Percentiles rank a stretch among this genome's conserved stretches.
Conservation (phyloP, 2,888 invertebrate species). For the Cryptophagus acutangulus region DNA sequence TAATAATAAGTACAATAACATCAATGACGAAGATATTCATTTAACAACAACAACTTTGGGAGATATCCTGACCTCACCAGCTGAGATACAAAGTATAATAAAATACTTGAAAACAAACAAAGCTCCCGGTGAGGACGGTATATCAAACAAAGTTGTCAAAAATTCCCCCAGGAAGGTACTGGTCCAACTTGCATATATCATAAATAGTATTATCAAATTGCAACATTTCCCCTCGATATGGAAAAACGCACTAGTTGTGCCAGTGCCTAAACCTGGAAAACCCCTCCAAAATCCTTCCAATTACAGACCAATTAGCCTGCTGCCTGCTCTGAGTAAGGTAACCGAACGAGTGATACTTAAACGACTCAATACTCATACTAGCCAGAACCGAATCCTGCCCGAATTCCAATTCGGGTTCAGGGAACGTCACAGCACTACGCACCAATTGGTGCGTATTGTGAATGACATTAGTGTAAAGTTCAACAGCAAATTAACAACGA, state of each 20-base stretch:
- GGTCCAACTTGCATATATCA: not conserved
- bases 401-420: conserved; percentile 8
- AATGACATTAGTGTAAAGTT: conserved; percentile 2
- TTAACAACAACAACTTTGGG: not conserved
- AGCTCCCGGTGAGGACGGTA: not conserved
- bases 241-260: not conserved
- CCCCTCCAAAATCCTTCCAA: not conserved
- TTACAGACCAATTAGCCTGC: not conserved
- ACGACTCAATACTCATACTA: not conserved
- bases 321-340: not conserved
- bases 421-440: not conserved
- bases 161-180: not conserved
- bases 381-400: not conserved
- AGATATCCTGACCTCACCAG: not conserved
- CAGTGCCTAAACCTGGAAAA: not conserved
- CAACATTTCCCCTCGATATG: not conserved
- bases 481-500: conserved; percentile 4
- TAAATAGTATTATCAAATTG: not conserved
- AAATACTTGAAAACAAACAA: not conserved
- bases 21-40: too few relatives aligned
- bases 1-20: too few relatives aligned
- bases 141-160: not conserved
- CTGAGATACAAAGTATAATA: not conserved
- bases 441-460: conserved; percentile 5
- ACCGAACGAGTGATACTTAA: not conserved